Conservation (phyloP, 2,888 invertebrate species). For the Helicoverpa assulta region DNA sequence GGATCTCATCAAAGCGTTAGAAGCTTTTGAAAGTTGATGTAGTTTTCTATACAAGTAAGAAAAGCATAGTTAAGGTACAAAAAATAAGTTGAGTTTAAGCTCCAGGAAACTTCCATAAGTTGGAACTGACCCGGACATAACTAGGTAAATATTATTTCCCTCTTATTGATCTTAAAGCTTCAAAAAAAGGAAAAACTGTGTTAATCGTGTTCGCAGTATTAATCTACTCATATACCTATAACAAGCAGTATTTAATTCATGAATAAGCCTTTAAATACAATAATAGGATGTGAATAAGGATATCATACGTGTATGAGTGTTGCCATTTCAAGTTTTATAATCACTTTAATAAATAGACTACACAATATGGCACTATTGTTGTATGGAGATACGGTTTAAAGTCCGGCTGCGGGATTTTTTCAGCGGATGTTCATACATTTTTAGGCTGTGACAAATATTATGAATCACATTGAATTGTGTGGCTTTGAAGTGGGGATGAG, state of each 20-base stretch:
- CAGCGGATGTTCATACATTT: constrained; percentile 43
- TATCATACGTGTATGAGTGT: constrained; percentile 55
- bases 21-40: too few species aligned
- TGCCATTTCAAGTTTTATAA: constrained; percentile 65
- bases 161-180: constrained; percentile 18
- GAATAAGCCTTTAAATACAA: constrained; percentile 28
- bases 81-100: too few species aligned
- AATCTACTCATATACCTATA: constrained; percentile 16
- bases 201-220: constrained; percentile 27
- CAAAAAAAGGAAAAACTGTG: constrained; percentile 18
- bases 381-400: constrained; percentile 11
- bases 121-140: neutral
- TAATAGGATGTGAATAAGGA: constrained; percentile 70
- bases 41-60: too few species aligned
- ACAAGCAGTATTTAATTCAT: constrained; percentile 4
- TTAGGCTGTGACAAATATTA: constrained; percentile 14
- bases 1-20: too few species aligned
- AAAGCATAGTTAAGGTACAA: too few species aligned
- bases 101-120: neutral
- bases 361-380: constrained; percentile 30
- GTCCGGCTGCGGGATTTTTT: constrained; percentile 64
- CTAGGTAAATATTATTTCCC: constrained; percentile 18
- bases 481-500: neutral
- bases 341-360: constrained; percentile 53
- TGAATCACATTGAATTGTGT: constrained; percentile 1